Conservation (phyloP, 30 jellyfish, hydroid and myxozoan genomes). For the Calvadosia cruxmelitensis region DNA sequence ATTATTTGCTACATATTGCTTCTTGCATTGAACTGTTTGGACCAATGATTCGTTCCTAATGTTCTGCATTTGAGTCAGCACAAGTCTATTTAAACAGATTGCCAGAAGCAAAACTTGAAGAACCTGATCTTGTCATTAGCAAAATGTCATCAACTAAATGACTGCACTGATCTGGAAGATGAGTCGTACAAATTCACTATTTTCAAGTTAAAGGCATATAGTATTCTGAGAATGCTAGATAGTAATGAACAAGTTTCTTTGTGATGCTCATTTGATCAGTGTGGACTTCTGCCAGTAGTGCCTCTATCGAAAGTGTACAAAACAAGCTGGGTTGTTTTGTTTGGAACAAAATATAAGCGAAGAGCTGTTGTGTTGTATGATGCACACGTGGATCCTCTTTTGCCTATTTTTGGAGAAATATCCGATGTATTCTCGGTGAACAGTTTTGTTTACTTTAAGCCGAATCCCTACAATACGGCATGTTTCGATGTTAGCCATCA, state of each 20-base stretch:
- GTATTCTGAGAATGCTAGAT: slow-evolving; percentile 9
- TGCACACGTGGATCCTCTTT: slow-evolving; percentile 2
- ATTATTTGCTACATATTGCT: slow-evolving; percentile 26
- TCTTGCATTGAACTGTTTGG: slow-evolving; percentile 5
- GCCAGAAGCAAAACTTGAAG: slow-evolving; percentile 21
- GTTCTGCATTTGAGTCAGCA: slow-evolving; percentile 24
- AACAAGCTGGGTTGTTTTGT: slow-evolving; percentile 9
- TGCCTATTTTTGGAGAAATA: slow-evolving; percentile 19
- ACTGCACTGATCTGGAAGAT: slow-evolving; percentile 24
- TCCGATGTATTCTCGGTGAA: slow-evolving; percentile 2
- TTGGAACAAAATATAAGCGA: slow-evolving; percentile 17
- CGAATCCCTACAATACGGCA: slow-evolving; percentile 2
- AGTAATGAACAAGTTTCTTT: neutral
- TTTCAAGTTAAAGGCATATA: too few relatives aligned
- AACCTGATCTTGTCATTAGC: slow-evolving; percentile 22
- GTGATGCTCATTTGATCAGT: slow-evolving; percentile 1
- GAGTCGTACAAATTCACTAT: too few relatives aligned
- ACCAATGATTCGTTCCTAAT: slow-evolving; percentile 28
- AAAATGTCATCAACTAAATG: slow-evolving; percentile 18
- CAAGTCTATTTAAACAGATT: slow-evolving; percentile 18
- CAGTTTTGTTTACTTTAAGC: slow-evolving; percentile 22
- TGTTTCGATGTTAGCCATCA: slow-evolving; percentile 17
- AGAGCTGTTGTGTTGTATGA: slow-evolving; percentile 4
- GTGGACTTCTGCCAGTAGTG: slow-evolving; percentile 15
- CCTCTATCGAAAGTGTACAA: slow-evolving; percentile 5